phyloP scores from a whole-genome alignment of 2,797 vertebrate genomes.

The Alosa sapidissima region DNA sequence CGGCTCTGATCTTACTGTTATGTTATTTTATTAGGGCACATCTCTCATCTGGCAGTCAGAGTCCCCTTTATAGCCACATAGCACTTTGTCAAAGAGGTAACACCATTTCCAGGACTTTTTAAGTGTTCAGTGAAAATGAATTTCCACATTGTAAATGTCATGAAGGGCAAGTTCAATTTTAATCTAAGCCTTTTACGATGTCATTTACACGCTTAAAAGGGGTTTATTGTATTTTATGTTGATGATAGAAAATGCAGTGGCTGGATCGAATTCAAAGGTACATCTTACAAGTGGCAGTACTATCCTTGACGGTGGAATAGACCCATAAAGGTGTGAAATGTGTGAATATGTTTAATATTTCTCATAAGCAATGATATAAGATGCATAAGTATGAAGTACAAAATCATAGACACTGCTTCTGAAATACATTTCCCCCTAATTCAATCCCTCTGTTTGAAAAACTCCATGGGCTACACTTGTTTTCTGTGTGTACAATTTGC shows the following conservation, averaged over 20 bases:
- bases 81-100: slow-evolving; percentile 7
- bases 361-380: not conserved
- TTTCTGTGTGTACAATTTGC: not conserved
- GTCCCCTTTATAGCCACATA: not conserved
- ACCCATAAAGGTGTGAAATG: not conserved
- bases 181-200: slow-evolving; percentile 21
- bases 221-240: slow-evolving; percentile 19
- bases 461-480: not conserved
- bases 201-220: slow-evolving; percentile 10
- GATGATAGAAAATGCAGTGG: slow-evolving; percentile 1
- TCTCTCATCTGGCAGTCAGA: not conserved
- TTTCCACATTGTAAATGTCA: slow-evolving; percentile 24
- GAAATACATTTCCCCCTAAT: not conserved
- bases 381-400: not conserved
- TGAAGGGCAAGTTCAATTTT: not conserved
- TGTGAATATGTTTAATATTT: not conserved
- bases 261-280: not conserved
- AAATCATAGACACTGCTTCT: not conserved
- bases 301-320: not conserved
- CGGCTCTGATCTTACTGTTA: not conserved
- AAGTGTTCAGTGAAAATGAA: slow-evolving; percentile 15
- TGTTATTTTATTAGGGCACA: not conserved
- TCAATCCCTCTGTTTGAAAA: not conserved
- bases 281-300: not conserved
- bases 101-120: slow-evolving; percentile 7